Conservation (phyloP, 2,113 vertebrate genomes). For the Hassar affinis region DNA sequence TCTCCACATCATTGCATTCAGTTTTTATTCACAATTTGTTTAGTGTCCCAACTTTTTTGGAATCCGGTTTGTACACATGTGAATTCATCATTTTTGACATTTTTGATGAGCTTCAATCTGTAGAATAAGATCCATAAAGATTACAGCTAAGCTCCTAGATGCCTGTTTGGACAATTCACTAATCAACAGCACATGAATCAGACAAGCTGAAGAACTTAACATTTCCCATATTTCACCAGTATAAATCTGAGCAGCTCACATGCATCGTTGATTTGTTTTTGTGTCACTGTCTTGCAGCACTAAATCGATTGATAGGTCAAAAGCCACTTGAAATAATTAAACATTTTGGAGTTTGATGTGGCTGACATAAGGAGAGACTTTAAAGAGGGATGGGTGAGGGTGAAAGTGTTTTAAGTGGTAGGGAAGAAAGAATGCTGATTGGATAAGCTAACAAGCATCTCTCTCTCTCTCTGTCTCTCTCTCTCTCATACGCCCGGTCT, state of each 20-base stretch:
- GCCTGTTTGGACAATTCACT: background rate
- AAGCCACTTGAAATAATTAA: background rate
- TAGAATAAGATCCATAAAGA: background rate
- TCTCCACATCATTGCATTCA: too few species aligned
- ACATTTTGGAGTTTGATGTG: background rate
- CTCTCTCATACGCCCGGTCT: too few species aligned
- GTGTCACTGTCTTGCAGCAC: background rate
- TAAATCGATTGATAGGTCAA: background rate
- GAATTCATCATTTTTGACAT: too few species aligned
- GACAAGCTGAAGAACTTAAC: background rate
- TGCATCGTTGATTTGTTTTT: background rate
- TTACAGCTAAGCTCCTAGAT: background rate
- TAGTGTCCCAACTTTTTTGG: too few species aligned
- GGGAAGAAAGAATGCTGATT: constrained; percentile 22
- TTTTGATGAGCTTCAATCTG: too few species aligned
- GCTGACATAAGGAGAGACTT: background rate
- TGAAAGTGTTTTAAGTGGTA: background rate
- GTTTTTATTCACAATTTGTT: too few species aligned
- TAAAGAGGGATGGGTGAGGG: constrained; percentile 14
- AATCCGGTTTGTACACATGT: too few species aligned
- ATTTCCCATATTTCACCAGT: background rate
- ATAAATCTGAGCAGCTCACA: background rate
- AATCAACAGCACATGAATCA: background rate
- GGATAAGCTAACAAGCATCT: constrained; percentile 28
- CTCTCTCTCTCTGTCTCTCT: background rate